A percentile compares a stretch with the other conserved stretches of the same genome.
Evolutionary conservation across 2,797 vertebrate genomes (phyloP).

Genomic region (Novumbra hubbsi): DNA sequence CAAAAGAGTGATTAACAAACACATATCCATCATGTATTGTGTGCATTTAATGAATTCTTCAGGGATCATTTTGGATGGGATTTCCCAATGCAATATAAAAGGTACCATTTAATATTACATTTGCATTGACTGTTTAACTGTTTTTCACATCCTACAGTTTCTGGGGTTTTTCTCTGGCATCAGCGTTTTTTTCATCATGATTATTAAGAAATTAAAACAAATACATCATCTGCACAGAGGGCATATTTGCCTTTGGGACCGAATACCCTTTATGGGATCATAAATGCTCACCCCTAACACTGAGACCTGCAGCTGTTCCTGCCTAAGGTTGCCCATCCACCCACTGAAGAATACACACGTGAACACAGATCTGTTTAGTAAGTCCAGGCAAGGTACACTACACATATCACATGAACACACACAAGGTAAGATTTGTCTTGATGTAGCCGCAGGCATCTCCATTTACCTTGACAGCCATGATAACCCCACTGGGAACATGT

Average conservation of each 20-base stretch:
- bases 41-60: background rate
- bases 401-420: too few relatives aligned
- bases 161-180: background rate
- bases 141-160: background rate
- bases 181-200: background rate
- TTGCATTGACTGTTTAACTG: background rate
- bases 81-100: background rate
- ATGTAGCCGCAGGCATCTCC: constrained; percentile 33
- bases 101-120: background rate
- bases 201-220: constrained; percentile 3
- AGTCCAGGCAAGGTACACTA: too few relatives aligned
- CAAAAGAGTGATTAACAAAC: background rate
- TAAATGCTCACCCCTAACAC: too few relatives aligned
- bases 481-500: constrained; percentile 92
- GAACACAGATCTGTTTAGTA: too few relatives aligned
- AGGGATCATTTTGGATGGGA: background rate
- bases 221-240: constrained; percentile 1
- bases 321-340: too few relatives aligned
- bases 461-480: constrained; percentile 98
- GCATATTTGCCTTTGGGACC: background rate
- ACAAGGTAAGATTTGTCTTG: background rate
- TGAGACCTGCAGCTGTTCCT: too few relatives aligned
- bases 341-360: too few relatives aligned
- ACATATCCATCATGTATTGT: background rate
- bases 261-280: too few relatives aligned